Percentiles rank a stretch among this genome's conserved stretches.
Conservation (phyloP, 2,797 vertebrate species). For the Enteromius viviparus region DNA sequence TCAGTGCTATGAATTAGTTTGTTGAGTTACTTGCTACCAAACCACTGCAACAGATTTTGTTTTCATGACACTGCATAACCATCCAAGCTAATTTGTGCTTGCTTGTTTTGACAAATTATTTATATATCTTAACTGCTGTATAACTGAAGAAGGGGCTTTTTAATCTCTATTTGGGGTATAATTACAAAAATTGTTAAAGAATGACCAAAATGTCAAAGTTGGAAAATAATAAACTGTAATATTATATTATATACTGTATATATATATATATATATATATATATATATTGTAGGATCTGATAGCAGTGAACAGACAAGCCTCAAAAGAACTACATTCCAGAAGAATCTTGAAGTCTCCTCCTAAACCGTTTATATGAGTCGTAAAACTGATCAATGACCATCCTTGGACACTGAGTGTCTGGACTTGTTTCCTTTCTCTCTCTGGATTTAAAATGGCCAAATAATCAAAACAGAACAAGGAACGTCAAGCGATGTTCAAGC, state of each 20-base stretch:
- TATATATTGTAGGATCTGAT: too few relatives aligned
- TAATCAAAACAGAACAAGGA: too few relatives aligned
- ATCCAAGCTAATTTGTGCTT: background rate
- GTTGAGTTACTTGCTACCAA: background rate
- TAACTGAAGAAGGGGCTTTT: background rate
- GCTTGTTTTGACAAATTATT: background rate
- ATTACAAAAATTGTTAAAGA: background rate
- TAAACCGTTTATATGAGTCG: too few relatives aligned
- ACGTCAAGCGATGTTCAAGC: too few relatives aligned
- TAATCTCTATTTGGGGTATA: background rate
- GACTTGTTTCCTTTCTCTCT: too few relatives aligned
- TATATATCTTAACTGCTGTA: background rate
- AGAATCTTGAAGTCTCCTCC: too few relatives aligned
- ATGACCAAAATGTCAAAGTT: background rate
- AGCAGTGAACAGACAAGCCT: too few relatives aligned
- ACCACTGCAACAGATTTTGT: background rate
- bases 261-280: too few relatives aligned
- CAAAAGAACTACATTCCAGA: too few relatives aligned
- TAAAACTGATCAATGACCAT: too few relatives aligned
- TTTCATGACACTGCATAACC: background rate
- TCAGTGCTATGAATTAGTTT: conserved; percentile 1
- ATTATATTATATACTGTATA: background rate
- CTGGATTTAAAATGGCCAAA: too few relatives aligned
- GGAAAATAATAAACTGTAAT: background rate
- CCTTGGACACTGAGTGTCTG: too few relatives aligned